phyloP scores from a whole-genome alignment of 2,113 vertebrate species.

The Glaucomys volans region DNA sequence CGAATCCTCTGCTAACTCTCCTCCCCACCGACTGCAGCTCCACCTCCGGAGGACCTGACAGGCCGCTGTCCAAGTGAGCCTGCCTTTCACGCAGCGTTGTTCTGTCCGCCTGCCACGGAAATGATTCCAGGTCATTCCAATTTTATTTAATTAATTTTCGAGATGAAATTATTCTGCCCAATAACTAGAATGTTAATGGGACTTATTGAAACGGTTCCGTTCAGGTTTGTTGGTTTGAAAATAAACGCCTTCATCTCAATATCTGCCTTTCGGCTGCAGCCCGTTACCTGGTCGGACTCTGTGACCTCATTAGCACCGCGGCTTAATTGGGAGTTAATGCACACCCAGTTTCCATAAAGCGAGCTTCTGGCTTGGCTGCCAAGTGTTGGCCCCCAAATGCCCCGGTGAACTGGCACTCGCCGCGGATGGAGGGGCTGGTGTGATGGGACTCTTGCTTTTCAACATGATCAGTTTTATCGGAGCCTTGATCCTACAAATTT shows the following conservation, averaged over 20 bases:
- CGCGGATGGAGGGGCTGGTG: background rate
- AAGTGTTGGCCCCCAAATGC: constrained; percentile 50
- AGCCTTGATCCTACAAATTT: constrained; percentile 24
- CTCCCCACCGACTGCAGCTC: background rate
- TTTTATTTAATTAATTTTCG: constrained; percentile 81
- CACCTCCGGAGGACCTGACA: background rate
- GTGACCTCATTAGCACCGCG: constrained; percentile 85
- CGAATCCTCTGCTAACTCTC: constrained; percentile 17
- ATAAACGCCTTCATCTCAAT: constrained; percentile 87
- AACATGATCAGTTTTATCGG: background rate
- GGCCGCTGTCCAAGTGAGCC: constrained; percentile 65
- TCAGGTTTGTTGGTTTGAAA: constrained; percentile 88
- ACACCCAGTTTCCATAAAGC: constrained; percentile 69
- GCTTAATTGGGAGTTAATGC: constrained; percentile 86
- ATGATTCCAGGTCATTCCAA: constrained; percentile 77
- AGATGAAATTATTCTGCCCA: constrained; percentile 84
- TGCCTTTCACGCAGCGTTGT: constrained; percentile 82
- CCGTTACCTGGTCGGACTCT: constrained; percentile 85
- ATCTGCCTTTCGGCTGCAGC: constrained; percentile 86
- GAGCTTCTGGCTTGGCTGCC: constrained; percentile 60
- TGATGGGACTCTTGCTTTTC: constrained; percentile 35
- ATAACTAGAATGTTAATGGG: constrained; percentile 87
- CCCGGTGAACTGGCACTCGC: constrained; percentile 38
- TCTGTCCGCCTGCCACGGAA: constrained; percentile 66
- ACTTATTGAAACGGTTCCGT: constrained; percentile 85